Base-by-base conservation (phyloP, 1,140 invertebrate genomes). In the Myzus persicae region DNA sequence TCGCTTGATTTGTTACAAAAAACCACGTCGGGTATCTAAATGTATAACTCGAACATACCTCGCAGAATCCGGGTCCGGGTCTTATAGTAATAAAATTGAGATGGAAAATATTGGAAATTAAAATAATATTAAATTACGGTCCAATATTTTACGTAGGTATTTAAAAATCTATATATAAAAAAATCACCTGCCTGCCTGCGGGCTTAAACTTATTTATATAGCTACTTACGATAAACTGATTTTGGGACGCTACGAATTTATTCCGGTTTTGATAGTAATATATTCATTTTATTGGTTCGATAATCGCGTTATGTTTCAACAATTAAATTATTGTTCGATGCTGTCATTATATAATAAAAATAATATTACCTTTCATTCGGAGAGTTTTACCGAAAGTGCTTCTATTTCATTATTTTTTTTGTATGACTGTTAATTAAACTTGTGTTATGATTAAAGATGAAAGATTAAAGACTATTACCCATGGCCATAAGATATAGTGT, bases 131-230 rank as follows among this genome's bases (percentile, higher is more conserved):
- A 76, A 76, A 76, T 76, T 9, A 18, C 18, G 59, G 59, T 76
- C 14, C 59, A n/a, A 76, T 76, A 76, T 76, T 76, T 76, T 76
- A 76, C 59, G n/a, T 67, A 67, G 59, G n/a, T 76, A 76, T n/a
- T n/a, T 76, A n/a, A 76, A 76, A n/a, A 76, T n/a, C 59, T 76
- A 76, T 76, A 18, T n/a, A 67, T n/a, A 76, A 76, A 67, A 67
- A 76, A n/a, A 67, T 76, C 14, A n/a, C 59, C 59, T 18, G 31
- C n/a, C 14, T 31, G 31, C 59, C 59, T 18, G 31, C n/a, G 31
- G 59, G 31, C n/a, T 76, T 1, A 76, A 18, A 76, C 2, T 76
- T 76, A 76, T 76, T 76, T 76, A 76, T 76, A 76, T 76, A 67
- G 59, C 3, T 67, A 67, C 31, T 4, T 67, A 67, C 59, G 31